Evolutionary conservation across 1,140 invertebrate species (phyloP).

Genomic region (Ceratina calcarata): DNA sequence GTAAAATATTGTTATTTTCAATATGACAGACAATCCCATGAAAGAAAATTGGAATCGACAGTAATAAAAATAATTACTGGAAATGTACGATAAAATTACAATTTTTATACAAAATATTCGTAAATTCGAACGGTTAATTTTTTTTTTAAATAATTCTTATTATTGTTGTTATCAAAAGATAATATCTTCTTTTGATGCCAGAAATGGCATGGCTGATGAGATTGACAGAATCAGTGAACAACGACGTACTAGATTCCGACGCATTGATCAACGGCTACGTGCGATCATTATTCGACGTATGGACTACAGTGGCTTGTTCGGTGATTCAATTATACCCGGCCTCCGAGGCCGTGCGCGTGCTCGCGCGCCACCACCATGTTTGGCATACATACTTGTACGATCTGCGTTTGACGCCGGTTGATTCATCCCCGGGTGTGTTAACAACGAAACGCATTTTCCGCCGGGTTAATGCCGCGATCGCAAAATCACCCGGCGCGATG

Average conservation of each 20-base stretch:
- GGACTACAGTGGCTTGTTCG: slow-evolving; percentile 64
- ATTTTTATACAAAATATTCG: no score
- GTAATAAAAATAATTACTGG: no score
- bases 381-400: slow-evolving; percentile 64
- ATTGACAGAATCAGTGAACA: slow-evolving; percentile 16
- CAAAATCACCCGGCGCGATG: slow-evolving; percentile 53
- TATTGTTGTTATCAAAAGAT: no score
- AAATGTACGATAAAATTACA: no score
- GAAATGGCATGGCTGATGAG: no score
- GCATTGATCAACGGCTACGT: slow-evolving; percentile 32
- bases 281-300: slow-evolving; percentile 63
- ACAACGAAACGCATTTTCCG: slow-evolving; percentile 62
- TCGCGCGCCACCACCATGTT: slow-evolving; percentile 38
- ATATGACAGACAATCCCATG: no score
- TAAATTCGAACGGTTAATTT: no score
- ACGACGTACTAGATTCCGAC: slow-evolving; percentile 39
- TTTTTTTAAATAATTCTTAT: no score
- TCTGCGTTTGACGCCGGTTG: slow-evolving; percentile 63
- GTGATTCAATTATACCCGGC: slow-evolving; percentile 58
- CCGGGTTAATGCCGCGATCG: slow-evolving; percentile 44
- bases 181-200: no score
- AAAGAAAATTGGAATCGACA: no score
- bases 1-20: no score
- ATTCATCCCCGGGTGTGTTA: slow-evolving; percentile 63
- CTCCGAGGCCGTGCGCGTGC: slow-evolving; percentile 6